Base-by-base conservation (phyloP, 53 echinoderm and acorn worm species). In the Holothuria leucospilota region DNA sequence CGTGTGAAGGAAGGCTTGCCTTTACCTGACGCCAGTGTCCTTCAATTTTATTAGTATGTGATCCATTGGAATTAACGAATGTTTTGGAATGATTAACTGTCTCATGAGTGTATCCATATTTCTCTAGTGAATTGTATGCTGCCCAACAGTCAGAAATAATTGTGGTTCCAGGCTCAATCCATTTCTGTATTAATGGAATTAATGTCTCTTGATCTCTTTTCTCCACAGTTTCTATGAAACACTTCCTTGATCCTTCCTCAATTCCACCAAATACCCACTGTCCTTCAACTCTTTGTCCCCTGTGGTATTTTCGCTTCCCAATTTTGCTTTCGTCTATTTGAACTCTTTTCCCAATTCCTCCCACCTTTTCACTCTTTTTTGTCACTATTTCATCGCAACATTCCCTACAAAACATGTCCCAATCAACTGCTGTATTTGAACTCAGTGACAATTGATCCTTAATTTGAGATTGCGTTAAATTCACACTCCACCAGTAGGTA, bases 131-230 rank as follows among this genome's bases (percentile, higher is more conserved):
- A 9, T 74, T 51, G 46, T 42, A 74, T 13, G 75, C 42, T 51
- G 27, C 59, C 86, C 86, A 77, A 29, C 86, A 86, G 30, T 86
- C 86, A 29, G 86, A 77, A 18, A 86, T 69, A 38, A 86, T 86
- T 13, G 39, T 42, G 8, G 86, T 39, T 16, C 86, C 77, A 10
- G 60, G 46, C 23, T 68, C 28, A 34, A 74, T 74, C 75, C 75
- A 74, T 51, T 74, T 74, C 25, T 74, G 75, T 46, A 74, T 74
- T 20, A 90, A 21, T 63, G 90, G 29, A 86, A 46, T 27, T 63
- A 81, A 13, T 81, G 86, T 41, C 25, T 61, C 53, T 62, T 62
- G 12, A 53, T 53, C 21, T 64, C 39, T 53, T 72, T 66, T 60
- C 63, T n/a, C 87, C 5, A 90, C 87, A 26, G 81, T 56, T 23